A percentile compares a stretch with the other conserved stretches of the same genome.
These are phyloP conservation scores for Orchesella flavescens DNA, from an alignment of 2,888 invertebrate species.

Conservation along the genomic window DNA sequence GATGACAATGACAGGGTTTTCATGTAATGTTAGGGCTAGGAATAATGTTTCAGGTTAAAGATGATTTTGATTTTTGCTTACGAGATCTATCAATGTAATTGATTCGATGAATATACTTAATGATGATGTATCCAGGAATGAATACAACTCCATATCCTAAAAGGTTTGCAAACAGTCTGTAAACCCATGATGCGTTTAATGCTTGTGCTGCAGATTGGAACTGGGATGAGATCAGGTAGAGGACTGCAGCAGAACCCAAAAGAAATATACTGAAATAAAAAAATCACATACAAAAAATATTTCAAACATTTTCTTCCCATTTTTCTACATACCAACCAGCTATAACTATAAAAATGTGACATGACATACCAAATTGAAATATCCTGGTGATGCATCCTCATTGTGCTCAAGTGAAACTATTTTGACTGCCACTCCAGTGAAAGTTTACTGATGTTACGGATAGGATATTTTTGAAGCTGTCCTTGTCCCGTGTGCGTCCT, in stretches of 20 bases:
- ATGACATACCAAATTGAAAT: conserved; percentile 64
- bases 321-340: neutral
- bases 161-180: conserved; percentile 85
- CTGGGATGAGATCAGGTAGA: conserved; percentile 76
- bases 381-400: conserved; percentile 65
- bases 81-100: conserved; percentile 87
- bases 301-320: neutral
- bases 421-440: too few relatives aligned
- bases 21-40: neutral
- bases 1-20: neutral
- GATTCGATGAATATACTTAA: conserved; percentile 84
- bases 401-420: conserved; percentile 1
- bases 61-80: conserved; percentile 73
- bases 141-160: conserved; percentile 91
- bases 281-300: conserved; percentile 70
- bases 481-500: too few relatives aligned
- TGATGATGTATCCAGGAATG: conserved; percentile 87
- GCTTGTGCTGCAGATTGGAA: conserved; percentile 73
- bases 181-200: conserved; percentile 79
- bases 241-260: conserved; percentile 75
- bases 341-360: neutral
- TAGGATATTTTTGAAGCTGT: too few relatives aligned
- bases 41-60: neutral
- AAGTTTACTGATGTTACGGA: too few relatives aligned
- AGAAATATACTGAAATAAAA: conserved; percentile 75